Evolutionary conservation across 2,113 vertebrate species (phyloP), one percentile per base, ranked within the genome.

Genomic region (Cacatua alba): DNA sequence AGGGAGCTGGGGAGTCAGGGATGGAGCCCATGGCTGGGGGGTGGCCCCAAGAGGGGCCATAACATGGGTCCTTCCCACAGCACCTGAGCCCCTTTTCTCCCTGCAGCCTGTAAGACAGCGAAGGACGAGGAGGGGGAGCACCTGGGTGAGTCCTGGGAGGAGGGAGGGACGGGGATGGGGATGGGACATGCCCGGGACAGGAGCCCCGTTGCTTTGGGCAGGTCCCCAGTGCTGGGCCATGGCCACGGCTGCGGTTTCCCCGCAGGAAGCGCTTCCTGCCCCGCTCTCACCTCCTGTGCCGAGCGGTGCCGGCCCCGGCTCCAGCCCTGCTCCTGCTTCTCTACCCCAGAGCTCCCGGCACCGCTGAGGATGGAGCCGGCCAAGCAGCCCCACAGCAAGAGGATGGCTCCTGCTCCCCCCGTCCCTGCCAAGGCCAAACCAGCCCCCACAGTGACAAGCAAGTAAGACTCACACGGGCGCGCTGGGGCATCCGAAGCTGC

Each of bases 341-440:
- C 17, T 67, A 44, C 77, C 77, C 37, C 95, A 96, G 85, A 70
- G 72, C 29, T 82, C 76, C 96, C 26, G 0, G 96, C 90, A 35
- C 94, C 17, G 1, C 88, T 9, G 23, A 97, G 89, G 89, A 88
- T 94, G 95, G 82, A 95, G 14, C 29, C 7, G 0, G 28, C 89
- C 51, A 97, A 74, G 92, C 63, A 94, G 6, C 91, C 94, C 4
- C 23, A 69, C 10, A 77, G 37, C 82, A 98, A 97, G 93, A 97
- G 97, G 78, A 62, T 72, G 53, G 82, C 81, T 28, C 95, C 97
- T 28, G 55, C 74, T n/a, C 78, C 97, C 31, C 68, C 90, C 0
- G 12, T 94, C 70, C 96, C 83, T 21, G 69, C 94, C 90, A 98
- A 98, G 76, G n/a, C 94, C 81, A 96, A 95, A 28, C 67, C 39